These are phyloP conservation scores for Drosophila pseudotakahashii DNA, from an alignment of 2,888 invertebrate species.

Conservation along the genomic window DNA sequence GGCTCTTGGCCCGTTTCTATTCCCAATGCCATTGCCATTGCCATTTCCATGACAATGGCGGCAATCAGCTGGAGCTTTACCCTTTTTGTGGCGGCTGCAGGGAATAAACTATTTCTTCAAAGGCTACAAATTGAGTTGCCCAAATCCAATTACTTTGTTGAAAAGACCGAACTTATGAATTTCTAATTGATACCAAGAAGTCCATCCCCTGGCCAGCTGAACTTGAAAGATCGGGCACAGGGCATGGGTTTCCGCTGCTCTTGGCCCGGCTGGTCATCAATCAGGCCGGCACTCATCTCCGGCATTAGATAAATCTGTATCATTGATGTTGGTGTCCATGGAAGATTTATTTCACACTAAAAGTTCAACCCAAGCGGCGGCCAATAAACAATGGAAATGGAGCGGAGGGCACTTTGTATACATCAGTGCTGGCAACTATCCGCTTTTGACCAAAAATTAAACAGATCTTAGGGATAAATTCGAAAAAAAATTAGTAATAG, in stretches of 20 bases:
- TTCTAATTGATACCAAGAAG: constrained; percentile 16
- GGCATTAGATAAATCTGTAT: constrained; percentile 22
- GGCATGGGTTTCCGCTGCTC: constrained; percentile 7
- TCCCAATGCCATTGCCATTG: constrained; percentile 5
- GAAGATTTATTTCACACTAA: constrained; percentile 73
- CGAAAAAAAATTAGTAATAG: no score
- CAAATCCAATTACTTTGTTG: constrained; percentile 29
- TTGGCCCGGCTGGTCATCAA: constrained; percentile 25
- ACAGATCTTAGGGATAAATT: background rate
- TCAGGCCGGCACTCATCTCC: constrained; percentile 35
- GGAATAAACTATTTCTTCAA: constrained; percentile 31
- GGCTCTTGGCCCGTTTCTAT: constrained; percentile 19
- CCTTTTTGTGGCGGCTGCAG: constrained; percentile 4
- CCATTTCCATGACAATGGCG: constrained; percentile 40
- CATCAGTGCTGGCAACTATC: constrained; percentile 1
- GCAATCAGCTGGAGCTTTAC: constrained; percentile 32
- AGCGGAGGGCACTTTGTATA: constrained; percentile 14
- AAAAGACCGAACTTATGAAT: constrained; percentile 21
- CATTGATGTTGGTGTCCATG: constrained; percentile 49
- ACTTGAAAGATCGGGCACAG: constrained; percentile 8
- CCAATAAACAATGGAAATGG: constrained; percentile 50
- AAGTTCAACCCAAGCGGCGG: constrained; percentile 50
- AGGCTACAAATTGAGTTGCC: constrained; percentile 36
- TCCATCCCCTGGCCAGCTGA: constrained; percentile 3
- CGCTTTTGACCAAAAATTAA: background rate